These are phyloP conservation scores for Lonchura striata DNA, from an alignment of 2,113 vertebrate genomes.

Conservation along the genomic window DNA sequence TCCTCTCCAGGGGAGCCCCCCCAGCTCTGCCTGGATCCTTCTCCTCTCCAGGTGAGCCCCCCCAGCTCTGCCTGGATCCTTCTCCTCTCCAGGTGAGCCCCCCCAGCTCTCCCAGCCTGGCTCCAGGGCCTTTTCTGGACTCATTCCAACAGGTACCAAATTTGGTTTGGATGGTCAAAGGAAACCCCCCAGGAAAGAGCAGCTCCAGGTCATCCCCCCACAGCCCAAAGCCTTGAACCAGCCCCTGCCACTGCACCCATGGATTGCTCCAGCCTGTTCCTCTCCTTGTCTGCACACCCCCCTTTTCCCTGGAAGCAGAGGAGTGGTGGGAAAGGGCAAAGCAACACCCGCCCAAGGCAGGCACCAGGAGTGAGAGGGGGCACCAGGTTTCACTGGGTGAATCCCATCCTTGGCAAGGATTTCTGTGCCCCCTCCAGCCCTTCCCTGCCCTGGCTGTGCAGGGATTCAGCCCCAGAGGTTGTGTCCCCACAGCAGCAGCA, in stretches of 20 bases:
- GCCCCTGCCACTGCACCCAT: neutral
- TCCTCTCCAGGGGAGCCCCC: neutral
- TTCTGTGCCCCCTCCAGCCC: neutral
- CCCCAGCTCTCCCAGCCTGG: neutral
- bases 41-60: neutral
- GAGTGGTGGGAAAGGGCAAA: neutral
- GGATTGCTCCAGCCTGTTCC: neutral
- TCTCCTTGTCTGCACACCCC: neutral
- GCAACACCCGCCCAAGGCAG: neutral
- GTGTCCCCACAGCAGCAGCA: neutral
- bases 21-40: neutral
- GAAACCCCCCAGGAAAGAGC: neutral
- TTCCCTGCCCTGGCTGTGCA: neutral
- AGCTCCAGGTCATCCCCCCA: neutral
- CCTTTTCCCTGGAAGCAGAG: neutral
- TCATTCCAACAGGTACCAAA: neutral
- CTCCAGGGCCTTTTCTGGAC: fast-evolving
- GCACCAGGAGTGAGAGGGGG: neutral
- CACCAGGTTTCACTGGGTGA: fast-evolving
- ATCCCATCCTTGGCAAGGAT: neutral
- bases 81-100: neutral
- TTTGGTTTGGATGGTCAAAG: neutral
- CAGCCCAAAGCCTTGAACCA: neutral
- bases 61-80: neutral
- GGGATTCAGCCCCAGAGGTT: too few species aligned